Evolutionary conservation across 2,113 vertebrate species (phyloP).

Genomic region (western clawed frog (Xenopus tropicalis)): UCB_Xtro_10.0 CM004451.2:78431501-78432000

Average conservation of each 20-base stretch:
- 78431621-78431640: too few relatives aligned
- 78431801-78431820: not conserved
- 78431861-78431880: constrained; percentile 60
- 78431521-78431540: too few relatives aligned
- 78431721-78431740: not conserved
- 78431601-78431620: too few relatives aligned
- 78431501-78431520: too few relatives aligned
- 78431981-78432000: constrained; percentile 70
- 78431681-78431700: too few relatives aligned
- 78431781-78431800: not conserved
- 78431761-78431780: constrained; percentile 30
- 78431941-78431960: constrained; percentile 73
- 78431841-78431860: not conserved
- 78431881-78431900: constrained; percentile 68
- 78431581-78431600: too few relatives aligned
- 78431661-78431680: too few relatives aligned
- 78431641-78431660: too few relatives aligned
- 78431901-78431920: constrained; percentile 65
- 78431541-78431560: too few relatives aligned
- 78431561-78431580: too few relatives aligned
- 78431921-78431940: constrained; percentile 54
- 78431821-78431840: not conserved
- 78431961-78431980: constrained; percentile 72
- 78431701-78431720: too few relatives aligned
- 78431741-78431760: constrained; percentile 17